These are phyloP conservation scores for Menidia menidia DNA, from an alignment of 2,797 vertebrate genomes.

Conservation along the genomic window DNA sequence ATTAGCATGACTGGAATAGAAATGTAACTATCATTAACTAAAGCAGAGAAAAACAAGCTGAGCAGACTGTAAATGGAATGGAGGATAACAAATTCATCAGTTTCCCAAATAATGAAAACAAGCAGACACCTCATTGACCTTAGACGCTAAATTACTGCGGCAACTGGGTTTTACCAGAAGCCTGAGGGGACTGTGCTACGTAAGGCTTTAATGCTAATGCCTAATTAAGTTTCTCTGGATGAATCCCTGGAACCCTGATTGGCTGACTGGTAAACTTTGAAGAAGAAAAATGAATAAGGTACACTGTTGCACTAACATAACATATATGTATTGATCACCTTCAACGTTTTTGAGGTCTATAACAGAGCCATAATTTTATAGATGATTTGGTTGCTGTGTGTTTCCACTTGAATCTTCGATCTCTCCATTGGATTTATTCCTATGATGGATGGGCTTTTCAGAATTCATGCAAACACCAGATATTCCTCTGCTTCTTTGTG, in stretches of 20 bases:
- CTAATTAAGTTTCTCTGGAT: constrained; percentile 31
- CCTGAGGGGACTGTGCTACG: constrained; percentile 28
- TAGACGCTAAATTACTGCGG: constrained; percentile 40
- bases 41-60: neutral
- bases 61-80: constrained; percentile 10
- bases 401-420: constrained; percentile 19
- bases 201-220: constrained; percentile 41
- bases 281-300: neutral
- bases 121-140: constrained; percentile 45
- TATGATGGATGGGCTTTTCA: constrained; percentile 10
- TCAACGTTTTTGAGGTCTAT: neutral
- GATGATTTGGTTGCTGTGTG: neutral
- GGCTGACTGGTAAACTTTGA: constrained; percentile 10
- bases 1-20: neutral
- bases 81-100: constrained; percentile 18
- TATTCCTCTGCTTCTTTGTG: neutral
- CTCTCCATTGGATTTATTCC: neutral
- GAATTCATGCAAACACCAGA: neutral
- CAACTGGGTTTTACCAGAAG: constrained; percentile 9
- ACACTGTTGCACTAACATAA: constrained; percentile 7
- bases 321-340: constrained; percentile 16
- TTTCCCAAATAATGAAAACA: constrained; percentile 45
- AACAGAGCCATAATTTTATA: neutral
- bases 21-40: constrained; percentile 18
- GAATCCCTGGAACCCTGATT: constrained; percentile 29